Evolutionary conservation across 2,888 invertebrate genomes (phyloP), one percentile per base, ranked within the genome.

Genomic region (Chromoteleia sp.): DNA sequence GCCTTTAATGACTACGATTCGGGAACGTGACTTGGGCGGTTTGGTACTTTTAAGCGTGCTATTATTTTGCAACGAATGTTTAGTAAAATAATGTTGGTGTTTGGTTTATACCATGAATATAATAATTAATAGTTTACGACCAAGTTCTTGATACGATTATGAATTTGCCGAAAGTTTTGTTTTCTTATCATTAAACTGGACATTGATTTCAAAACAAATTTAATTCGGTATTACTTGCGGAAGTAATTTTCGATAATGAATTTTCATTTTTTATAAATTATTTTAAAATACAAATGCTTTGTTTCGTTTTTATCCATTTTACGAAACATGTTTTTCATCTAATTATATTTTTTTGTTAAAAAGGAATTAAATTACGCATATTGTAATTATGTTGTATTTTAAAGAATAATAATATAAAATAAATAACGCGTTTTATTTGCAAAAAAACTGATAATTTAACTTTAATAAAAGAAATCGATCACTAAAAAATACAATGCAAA

Each of bases 21-120:
- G 41, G 10, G 50, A 73, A 73, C 73, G 73, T 73, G 52, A 73
- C 73, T 73, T 73, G 73, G 73, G 73, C 61, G 73, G 73, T 73
- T 50, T 52, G 33, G 70, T 39, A 43, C 45, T 70, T 48, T 70
- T 58, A 58, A 58, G 41, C 17, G 33, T 15, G 41, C 43, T 52
- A 43, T 61, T 73, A 41, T 61, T 58, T 71, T 59, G 50, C 71
- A 36, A 63, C 36, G 15, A 63, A 63, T 50, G 33, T 21, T 19
- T 14, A 7, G 50, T 50, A 33, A 63, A 50, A 45, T 63, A 63
- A 14, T 30, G 17, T 17, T 39, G 14, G 10, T 2, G 7, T 12
- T 58, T n/a, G 30, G 10, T 39, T 33, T 58, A n/a, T n/a, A 39
- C 39, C 29, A 52, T 36, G 19, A 39, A 65, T 36, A 45, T 63